phyloP scores from a whole-genome alignment of 92 coral and sea anemone species.

The Bergia puertoricense region DNA sequence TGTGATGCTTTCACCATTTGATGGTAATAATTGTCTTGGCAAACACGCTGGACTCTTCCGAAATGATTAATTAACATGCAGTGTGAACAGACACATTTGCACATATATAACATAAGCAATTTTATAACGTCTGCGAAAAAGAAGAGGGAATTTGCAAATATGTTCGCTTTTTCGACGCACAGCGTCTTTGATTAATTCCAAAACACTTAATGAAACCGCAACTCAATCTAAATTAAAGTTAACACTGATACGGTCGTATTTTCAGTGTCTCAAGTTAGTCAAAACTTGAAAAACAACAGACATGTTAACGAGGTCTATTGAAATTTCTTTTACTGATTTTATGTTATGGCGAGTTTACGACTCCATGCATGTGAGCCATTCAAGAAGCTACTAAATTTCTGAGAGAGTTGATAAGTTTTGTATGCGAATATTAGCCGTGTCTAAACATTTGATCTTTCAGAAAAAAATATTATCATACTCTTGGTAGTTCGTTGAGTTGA shows the following conservation, averaged over 20 bases:
- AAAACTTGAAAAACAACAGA: background rate
- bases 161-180: background rate
- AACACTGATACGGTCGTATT: background rate
- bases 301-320: background rate
- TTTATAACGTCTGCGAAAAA: background rate
- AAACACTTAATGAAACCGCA: background rate
- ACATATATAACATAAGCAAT: background rate
- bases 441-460: no score
- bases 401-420: background rate
- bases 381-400: background rate
- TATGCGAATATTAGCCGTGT: background rate
- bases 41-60: background rate
- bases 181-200: background rate
- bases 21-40: background rate
- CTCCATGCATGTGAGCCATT: background rate
- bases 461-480: no score
- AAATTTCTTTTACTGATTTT: no score
- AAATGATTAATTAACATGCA: background rate
- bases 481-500: background rate
- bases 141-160: background rate
- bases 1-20: background rate
- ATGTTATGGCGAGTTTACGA: background rate
- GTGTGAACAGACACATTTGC: background rate
- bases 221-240: no score
- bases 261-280: background rate